Conservation (phyloP, 2,888 invertebrate species). For the Phragmatobia fuliginosa region DNA sequence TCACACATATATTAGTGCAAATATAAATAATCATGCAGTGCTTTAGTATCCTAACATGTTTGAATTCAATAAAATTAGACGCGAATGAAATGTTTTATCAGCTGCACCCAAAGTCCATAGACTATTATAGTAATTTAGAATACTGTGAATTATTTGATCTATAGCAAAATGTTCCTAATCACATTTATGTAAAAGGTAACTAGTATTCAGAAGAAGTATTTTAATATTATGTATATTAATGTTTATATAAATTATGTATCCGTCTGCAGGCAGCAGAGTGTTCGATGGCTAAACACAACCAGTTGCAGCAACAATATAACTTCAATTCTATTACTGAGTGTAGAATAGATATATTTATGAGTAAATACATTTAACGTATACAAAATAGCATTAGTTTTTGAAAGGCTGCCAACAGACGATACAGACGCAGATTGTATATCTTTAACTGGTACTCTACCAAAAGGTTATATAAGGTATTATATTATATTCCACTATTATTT, state of each 20-base stretch:
- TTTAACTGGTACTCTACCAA: slow-evolving; percentile 61
- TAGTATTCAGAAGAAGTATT: slow-evolving; percentile 41
- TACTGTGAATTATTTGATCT: slow-evolving; percentile 13
- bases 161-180: slow-evolving; percentile 13
- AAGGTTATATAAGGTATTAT: slow-evolving; percentile 59
- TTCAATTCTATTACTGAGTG: slow-evolving; percentile 22
- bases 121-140: not conserved
- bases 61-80: slow-evolving; percentile 25
- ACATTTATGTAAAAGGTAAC: slow-evolving; percentile 28
- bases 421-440: slow-evolving; percentile 52
- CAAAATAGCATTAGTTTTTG: slow-evolving; percentile 36
- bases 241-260: slow-evolving; percentile 45
- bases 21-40: slow-evolving; percentile 59
- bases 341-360: slow-evolving; percentile 35
- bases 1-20: slow-evolving; percentile 68
- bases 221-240: slow-evolving; percentile 36
- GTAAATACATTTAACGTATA: slow-evolving; percentile 32
- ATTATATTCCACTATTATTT: slow-evolving; percentile 68
- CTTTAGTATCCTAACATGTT: slow-evolving; percentile 35
- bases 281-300: slow-evolving; percentile 69
- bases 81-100: slow-evolving; percentile 34
- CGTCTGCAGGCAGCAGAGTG: slow-evolving; percentile 55
- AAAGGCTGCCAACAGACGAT: slow-evolving; percentile 61
- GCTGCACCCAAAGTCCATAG: slow-evolving; percentile 21
- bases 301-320: slow-evolving; percentile 47